These are phyloP conservation scores for Anthoptus insignis DNA, from an alignment of 2,888 invertebrate genomes.

Conservation along the genomic window DNA sequence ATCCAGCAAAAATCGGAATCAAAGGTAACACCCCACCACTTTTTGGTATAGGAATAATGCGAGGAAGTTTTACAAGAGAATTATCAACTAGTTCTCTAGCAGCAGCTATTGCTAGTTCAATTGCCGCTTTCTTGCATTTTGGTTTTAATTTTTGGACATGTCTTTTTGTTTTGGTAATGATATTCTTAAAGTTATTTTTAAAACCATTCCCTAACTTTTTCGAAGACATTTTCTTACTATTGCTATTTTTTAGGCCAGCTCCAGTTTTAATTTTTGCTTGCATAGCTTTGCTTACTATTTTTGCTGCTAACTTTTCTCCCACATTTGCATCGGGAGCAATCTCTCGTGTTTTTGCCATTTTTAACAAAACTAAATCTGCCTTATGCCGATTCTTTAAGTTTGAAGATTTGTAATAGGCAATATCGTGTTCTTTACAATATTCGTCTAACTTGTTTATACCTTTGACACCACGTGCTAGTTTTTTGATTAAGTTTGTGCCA, in stretches of 20 bases:
- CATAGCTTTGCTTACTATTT: conserved; percentile 28
- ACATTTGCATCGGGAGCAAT: conserved; percentile 25
- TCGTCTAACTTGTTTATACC: conserved; percentile 6
- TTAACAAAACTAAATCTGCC: conserved; percentile 59
- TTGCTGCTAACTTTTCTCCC: conserved; percentile 30
- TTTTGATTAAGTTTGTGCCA: conserved; percentile 7
- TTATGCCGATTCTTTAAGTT: conserved; percentile 51
- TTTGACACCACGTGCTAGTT: conserved; percentile 3
- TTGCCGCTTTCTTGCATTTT: conserved; percentile 41
- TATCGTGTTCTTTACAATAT: conserved; percentile 10
- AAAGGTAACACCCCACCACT: conserved; percentile 59
- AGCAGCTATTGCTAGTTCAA: conserved; percentile 41
- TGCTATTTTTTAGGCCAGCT: conserved; percentile 6
- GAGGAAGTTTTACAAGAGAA: conserved; percentile 48
- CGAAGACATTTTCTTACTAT: conserved; percentile 4
- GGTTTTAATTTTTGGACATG: conserved; percentile 44
- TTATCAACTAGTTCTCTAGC: conserved; percentile 43
- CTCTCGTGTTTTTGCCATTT: conserved; percentile 53
- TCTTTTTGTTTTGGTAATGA: conserved; percentile 34
- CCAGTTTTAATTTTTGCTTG: conserved; percentile 26
- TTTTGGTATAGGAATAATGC: conserved; percentile 61
- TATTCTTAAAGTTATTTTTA: conserved; percentile 40
- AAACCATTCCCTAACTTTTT: conserved; percentile 12
- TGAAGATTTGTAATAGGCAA: conserved; percentile 22
- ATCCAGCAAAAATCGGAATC: conserved; percentile 61